phyloP scores from a whole-genome alignment of 2,888 invertebrate genomes.

The Seira musarum region DNA sequence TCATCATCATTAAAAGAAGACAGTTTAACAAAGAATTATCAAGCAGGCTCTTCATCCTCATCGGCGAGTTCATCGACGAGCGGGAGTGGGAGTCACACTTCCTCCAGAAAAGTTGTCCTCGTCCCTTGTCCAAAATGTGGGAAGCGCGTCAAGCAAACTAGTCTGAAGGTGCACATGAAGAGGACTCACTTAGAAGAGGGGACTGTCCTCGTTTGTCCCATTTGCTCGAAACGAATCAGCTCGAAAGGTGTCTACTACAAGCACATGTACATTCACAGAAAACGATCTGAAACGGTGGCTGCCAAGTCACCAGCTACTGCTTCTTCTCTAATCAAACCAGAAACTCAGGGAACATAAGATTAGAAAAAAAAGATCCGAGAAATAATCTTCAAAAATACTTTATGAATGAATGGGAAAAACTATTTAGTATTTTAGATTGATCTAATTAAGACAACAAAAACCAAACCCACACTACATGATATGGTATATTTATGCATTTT shows the following conservation, averaged over 20 bases:
- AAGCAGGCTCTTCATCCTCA: too few relatives aligned
- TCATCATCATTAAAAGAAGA: too few relatives aligned
- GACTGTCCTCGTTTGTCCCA: constrained; percentile 57
- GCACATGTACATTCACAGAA: constrained; percentile 65
- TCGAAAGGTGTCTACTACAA: constrained; percentile 66
- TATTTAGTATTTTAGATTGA: too few relatives aligned
- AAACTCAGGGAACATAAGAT: constrained; percentile 46
- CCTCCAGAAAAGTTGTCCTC: constrained; percentile 41
- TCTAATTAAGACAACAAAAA: too few relatives aligned
- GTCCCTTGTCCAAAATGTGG: constrained; percentile 62
- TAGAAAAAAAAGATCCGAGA: constrained; percentile 9
- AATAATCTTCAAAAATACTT: too few relatives aligned
- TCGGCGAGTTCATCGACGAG: background rate
- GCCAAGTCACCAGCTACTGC: background rate
- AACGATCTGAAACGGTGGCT: constrained; percentile 46
- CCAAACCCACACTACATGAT: too few relatives aligned
- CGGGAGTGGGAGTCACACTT: background rate
- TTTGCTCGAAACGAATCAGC: constrained; percentile 62
- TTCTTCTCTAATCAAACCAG: constrained; percentile 38
- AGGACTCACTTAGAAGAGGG: constrained; percentile 64
- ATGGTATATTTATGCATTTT: too few relatives aligned
- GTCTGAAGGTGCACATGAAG: constrained; percentile 65
- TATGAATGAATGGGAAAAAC: too few relatives aligned
- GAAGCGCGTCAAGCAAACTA: constrained; percentile 64
- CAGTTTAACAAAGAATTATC: too few relatives aligned